Evolutionary conservation across 2,113 vertebrate species (phyloP).

Genomic region (Tachuris rubrigastra): DNA sequence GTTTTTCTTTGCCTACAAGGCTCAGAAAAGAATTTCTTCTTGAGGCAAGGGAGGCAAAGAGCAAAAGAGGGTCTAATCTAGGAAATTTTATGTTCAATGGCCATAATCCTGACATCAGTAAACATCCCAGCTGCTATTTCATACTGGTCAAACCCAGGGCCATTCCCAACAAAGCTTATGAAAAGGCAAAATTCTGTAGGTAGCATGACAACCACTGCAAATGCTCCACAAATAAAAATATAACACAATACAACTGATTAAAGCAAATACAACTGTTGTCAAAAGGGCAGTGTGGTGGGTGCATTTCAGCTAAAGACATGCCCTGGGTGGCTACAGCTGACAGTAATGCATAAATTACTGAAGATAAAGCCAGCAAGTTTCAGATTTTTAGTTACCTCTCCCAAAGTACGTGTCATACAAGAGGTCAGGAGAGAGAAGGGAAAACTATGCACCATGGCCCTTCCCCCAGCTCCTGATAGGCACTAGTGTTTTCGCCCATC

Average conservation of each 20-base stretch:
- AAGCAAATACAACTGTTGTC: neutral
- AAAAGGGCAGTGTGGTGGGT: neutral
- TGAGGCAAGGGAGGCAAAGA: constrained; percentile 10
- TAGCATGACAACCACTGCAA: neutral
- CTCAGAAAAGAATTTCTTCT: constrained; percentile 42
- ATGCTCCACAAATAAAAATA: neutral
- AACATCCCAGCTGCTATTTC: neutral
- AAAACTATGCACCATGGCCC: neutral
- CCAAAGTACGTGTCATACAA: neutral
- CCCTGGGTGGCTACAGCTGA: neutral
- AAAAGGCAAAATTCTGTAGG: neutral
- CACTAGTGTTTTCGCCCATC: neutral
- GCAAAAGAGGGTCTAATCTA: neutral
- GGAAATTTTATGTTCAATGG: neutral
- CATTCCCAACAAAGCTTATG: neutral
- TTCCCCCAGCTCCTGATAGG: neutral
- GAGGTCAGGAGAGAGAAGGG: neutral
- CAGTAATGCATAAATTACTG: neutral
- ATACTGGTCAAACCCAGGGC: neutral
- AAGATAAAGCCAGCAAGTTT: neutral
- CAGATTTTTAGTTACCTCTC: neutral
- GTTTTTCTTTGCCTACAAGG: constrained; percentile 1
- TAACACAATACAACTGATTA: neutral
- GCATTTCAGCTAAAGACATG: neutral
- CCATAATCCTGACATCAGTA: neutral